These are phyloP conservation scores for Xylocampa areola DNA, from an alignment of 2,888 invertebrate species.

Conservation along the genomic window DNA sequence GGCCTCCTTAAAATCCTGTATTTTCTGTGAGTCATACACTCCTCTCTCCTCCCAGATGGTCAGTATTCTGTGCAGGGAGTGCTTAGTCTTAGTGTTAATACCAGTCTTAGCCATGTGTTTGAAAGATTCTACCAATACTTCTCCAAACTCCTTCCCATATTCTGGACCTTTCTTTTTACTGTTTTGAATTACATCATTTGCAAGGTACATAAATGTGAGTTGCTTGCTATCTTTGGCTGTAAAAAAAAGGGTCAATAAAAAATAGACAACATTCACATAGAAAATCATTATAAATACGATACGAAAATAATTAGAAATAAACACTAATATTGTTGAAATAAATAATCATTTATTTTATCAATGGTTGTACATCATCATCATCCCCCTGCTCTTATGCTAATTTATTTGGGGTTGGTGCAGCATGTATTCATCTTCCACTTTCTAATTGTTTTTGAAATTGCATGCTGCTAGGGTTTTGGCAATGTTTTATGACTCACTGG, in stretches of 20 bases:
- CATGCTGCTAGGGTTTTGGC: too few relatives aligned
- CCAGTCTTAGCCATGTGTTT: constrained; percentile 94
- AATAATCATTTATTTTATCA: too few relatives aligned
- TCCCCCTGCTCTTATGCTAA: too few relatives aligned
- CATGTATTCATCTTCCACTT: too few relatives aligned
- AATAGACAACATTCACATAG: not conserved
- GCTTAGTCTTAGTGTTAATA: constrained; percentile 95
- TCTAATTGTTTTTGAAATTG: too few relatives aligned
- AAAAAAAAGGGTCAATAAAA: constrained; percentile 35
- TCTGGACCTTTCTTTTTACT: constrained; percentile 99
- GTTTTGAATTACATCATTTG: constrained; percentile 99
- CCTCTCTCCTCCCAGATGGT: constrained; percentile 98
- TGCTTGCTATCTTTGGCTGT: constrained; percentile 95
- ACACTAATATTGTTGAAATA: too few relatives aligned
- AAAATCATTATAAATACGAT: not conserved
- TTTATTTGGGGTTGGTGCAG: too few relatives aligned
- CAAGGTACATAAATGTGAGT: constrained; percentile 98
- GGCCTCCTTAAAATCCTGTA: constrained; percentile 94
- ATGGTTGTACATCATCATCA: too few relatives aligned
- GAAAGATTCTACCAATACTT: constrained; percentile 94
- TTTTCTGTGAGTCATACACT: constrained; percentile 95
- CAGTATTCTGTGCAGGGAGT: constrained; percentile 94
- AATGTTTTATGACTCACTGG: too few relatives aligned
- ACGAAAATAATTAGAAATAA: too few relatives aligned
- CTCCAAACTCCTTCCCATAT: constrained; percentile 96